Evolutionary conservation across 2,888 invertebrate genomes (phyloP).

Genomic region (Lacanobia wlatinum): DNA sequence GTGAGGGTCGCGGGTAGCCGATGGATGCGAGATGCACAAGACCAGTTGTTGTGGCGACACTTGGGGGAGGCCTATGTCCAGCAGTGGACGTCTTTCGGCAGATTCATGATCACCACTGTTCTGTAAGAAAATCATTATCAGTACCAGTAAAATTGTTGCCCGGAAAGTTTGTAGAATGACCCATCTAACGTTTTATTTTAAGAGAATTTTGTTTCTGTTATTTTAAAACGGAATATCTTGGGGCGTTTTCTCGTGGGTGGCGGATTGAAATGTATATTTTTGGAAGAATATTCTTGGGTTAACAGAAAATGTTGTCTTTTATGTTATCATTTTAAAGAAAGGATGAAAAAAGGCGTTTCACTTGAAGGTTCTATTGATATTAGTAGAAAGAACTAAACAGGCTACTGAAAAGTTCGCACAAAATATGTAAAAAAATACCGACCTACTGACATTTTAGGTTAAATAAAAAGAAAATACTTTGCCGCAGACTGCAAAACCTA

Average conservation of each 20-base stretch:
- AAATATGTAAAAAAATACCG: too few relatives aligned
- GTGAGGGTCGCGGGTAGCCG: too few relatives aligned
- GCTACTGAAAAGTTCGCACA: too few relatives aligned
- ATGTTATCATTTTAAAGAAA: neutral
- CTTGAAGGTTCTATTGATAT: neutral
- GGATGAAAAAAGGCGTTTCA: neutral
- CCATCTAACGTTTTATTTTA: conserved; percentile 41
- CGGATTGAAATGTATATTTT: conserved; percentile 36
- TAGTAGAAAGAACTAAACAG: too few relatives aligned
- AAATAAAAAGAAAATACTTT: too few relatives aligned
- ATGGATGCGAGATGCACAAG: too few relatives aligned
- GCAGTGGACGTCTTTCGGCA: too few relatives aligned
- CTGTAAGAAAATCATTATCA: neutral
- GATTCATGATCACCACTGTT: too few relatives aligned
- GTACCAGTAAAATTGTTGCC: neutral
- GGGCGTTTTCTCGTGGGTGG: conserved; percentile 25
- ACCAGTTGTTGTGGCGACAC: too few relatives aligned
- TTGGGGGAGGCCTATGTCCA: too few relatives aligned
- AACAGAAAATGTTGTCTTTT: conserved; percentile 1
- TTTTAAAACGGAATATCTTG: conserved; percentile 53
- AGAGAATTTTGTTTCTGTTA: conserved; percentile 38
- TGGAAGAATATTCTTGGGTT: neutral
- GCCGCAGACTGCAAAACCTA: neutral
- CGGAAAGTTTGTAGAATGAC: neutral
- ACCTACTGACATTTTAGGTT: too few relatives aligned